Conservation (phyloP, 2,797 vertebrate species). For the Chelidonichthys spinosus region DNA sequence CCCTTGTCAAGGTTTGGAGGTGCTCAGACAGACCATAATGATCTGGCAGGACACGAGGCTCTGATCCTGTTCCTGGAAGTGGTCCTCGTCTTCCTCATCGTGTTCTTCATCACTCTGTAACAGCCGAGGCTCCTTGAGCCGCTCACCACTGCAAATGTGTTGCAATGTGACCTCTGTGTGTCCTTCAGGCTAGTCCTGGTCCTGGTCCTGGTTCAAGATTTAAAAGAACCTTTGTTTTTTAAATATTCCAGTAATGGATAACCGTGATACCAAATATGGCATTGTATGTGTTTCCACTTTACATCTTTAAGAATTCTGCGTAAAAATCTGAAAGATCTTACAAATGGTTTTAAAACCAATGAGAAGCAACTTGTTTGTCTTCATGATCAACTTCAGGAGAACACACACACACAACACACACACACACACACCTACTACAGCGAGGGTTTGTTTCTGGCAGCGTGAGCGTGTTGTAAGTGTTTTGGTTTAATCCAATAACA, state of each 20-base stretch:
- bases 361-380: too few relatives aligned
- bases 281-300: not conserved
- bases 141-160: not conserved
- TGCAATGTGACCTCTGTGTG: constrained; percentile 9
- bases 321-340: too few relatives aligned
- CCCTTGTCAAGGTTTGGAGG: constrained; percentile 66
- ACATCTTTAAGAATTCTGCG: not conserved
- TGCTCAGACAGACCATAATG: constrained; percentile 66
- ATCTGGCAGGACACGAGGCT: constrained; percentile 56
- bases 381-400: too few relatives aligned
- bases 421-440: too few relatives aligned
- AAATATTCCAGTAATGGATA: not conserved
- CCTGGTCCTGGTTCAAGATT: not conserved
- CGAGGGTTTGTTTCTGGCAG: constrained; percentile 43
- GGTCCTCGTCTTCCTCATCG: constrained; percentile 39
- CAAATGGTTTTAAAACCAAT: too few relatives aligned
- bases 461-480: constrained; percentile 48
- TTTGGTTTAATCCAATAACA: constrained; percentile 71
- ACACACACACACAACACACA: too few relatives aligned
- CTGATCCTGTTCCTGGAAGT: constrained; percentile 47
- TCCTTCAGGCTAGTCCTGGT: not conserved
- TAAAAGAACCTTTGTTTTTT: not conserved
- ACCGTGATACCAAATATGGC: not conserved
- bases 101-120: constrained; percentile 35
- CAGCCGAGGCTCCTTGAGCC: constrained; percentile 20